phyloP scores from a whole-genome alignment of 2,113 vertebrate genomes.

The Peromyscus polionotus region DNA sequence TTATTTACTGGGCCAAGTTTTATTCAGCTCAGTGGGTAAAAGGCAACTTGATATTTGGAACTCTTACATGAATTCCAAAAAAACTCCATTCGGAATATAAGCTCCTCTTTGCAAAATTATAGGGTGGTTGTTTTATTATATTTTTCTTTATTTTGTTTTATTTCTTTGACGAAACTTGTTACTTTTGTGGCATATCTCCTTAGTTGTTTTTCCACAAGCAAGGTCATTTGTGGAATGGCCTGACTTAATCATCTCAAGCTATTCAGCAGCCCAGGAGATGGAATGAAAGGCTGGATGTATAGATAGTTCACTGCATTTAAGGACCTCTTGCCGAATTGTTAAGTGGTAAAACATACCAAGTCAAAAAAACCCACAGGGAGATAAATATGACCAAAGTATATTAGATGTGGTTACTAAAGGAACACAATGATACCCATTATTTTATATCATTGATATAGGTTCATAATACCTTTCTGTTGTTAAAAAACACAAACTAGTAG shows the following conservation, averaged over 20 bases:
- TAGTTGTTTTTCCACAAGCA: slow-evolving; percentile 26
- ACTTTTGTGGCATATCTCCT: slow-evolving; percentile 18
- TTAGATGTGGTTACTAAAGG: background rate
- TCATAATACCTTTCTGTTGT: background rate
- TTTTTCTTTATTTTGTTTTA: background rate
- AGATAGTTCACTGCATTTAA: background rate
- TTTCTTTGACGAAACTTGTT: background rate
- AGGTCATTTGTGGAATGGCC: background rate
- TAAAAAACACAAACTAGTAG: background rate
- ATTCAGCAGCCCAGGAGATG: background rate
- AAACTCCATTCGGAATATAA: background rate
- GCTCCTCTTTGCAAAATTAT: slow-evolving; percentile 22
- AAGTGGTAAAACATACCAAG: background rate
- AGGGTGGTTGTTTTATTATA: background rate
- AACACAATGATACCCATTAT: background rate
- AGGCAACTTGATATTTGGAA: background rate
- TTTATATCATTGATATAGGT: background rate
- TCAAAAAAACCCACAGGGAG: background rate
- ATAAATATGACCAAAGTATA: background rate
- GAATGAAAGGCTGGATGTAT: background rate
- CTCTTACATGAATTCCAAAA: background rate
- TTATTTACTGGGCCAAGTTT: background rate
- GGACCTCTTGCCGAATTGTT: slow-evolving; percentile 8
- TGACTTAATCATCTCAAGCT: slow-evolving; percentile 13
- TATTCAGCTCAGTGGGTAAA: background rate